phyloP scores from a whole-genome alignment of 2,113 vertebrate genomes.

The Morone saxatilis region DNA sequence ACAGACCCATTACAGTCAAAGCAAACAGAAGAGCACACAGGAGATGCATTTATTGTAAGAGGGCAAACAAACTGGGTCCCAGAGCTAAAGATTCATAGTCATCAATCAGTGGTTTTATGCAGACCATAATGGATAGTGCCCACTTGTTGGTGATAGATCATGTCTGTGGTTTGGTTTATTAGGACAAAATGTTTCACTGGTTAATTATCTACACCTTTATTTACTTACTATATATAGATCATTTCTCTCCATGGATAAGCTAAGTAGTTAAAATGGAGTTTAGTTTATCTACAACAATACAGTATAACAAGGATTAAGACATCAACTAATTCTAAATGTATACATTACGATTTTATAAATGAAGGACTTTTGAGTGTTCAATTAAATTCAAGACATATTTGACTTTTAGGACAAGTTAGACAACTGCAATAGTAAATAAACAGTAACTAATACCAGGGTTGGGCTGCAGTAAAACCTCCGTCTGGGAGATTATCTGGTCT shows the following conservation, averaged over 20 bases:
- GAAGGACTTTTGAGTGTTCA: too few species aligned
- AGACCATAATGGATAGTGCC: neutral
- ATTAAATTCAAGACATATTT: neutral
- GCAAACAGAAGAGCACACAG: conserved; percentile 19
- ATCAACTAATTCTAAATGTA: neutral
- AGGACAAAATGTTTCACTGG: neutral
- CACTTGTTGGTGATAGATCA: neutral
- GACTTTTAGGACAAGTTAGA: neutral
- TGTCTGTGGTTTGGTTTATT: neutral
- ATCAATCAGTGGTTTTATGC: neutral
- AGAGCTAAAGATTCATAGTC: neutral
- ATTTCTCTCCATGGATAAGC: neutral
- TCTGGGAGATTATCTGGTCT: conserved; percentile 96
- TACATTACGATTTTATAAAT: neutral
- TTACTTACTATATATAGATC: neutral
- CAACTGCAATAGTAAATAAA: neutral
- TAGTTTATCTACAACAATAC: neutral
- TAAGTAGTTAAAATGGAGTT: neutral
- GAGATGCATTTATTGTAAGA: neutral
- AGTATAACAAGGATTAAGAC: neutral
- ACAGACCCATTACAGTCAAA: conserved; percentile 26
- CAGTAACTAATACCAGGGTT: conserved; percentile 87
- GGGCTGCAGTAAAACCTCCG: conserved; percentile 95
- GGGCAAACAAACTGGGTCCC: neutral
- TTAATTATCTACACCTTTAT: neutral